A percentile compares a stretch with the other conserved stretches of the same genome.
phyloP scores from a whole-genome alignment of 2,797 vertebrate genomes.

The Smutsia gigantea region DNA sequence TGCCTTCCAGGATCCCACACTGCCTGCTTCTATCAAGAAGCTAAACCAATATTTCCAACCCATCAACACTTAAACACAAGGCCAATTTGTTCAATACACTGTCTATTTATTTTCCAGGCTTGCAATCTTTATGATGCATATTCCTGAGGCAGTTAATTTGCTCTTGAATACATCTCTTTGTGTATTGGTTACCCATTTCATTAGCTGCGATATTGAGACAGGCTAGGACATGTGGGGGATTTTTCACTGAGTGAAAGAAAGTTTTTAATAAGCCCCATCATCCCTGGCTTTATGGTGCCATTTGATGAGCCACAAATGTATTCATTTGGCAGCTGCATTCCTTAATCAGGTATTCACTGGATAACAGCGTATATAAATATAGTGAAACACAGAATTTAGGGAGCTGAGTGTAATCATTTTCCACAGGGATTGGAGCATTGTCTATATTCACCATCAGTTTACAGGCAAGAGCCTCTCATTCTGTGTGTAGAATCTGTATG shows the following conservation, averaged over 20 bases:
- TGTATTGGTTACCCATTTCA: slow-evolving; percentile 82
- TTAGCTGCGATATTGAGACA: slow-evolving; percentile 76
- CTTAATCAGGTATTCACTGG: slow-evolving; percentile 86
- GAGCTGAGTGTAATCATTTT: slow-evolving; percentile 81
- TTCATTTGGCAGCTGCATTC: slow-evolving; percentile 86
- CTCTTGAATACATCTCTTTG: slow-evolving; percentile 79
- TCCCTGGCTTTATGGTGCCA: slow-evolving; percentile 82
- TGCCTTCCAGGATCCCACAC: slow-evolving; percentile 43
- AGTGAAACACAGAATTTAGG: slow-evolving; percentile 85
- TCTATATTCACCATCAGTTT: slow-evolving; percentile 74
- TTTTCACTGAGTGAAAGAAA: slow-evolving; percentile 81
- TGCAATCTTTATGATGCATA: slow-evolving; percentile 75
- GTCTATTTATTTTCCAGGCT: slow-evolving; percentile 75
- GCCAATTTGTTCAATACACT: slow-evolving; percentile 74
- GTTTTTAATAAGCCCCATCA: slow-evolving; percentile 86
- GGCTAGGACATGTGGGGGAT: slow-evolving; percentile 68
- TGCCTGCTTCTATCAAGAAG: slow-evolving; percentile 57
- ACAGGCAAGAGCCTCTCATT: slow-evolving; percentile 43
- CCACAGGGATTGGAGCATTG: slow-evolving; percentile 77
- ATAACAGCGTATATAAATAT: slow-evolving; percentile 83
- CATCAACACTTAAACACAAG: slow-evolving; percentile 69
- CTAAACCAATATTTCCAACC: slow-evolving; percentile 63
- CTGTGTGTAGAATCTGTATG: neutral
- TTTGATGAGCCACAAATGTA: slow-evolving; percentile 87
- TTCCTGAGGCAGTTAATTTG: slow-evolving; percentile 80